Conservation (phyloP, 2,797 vertebrate genomes). For the Liasis olivaceus region DNA sequence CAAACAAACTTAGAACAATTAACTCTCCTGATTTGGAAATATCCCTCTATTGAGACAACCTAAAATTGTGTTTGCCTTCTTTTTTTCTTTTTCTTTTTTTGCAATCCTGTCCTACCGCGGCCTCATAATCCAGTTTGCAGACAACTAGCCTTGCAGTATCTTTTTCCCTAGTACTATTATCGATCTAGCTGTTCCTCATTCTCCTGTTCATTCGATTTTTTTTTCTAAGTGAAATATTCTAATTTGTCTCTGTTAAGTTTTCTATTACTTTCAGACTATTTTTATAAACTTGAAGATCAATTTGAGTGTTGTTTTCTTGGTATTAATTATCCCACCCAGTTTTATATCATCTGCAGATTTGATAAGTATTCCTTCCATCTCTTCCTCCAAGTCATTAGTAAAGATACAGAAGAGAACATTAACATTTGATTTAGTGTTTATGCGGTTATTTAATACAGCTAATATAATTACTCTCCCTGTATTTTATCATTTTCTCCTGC, state of each 20-base stretch:
- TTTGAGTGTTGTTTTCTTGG: background rate
- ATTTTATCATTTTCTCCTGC: background rate
- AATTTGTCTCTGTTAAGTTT: background rate
- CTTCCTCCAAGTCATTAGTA: background rate
- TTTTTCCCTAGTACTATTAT: background rate
- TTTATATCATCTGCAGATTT: background rate
- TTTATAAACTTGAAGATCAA: background rate
- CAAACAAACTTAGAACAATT: background rate
- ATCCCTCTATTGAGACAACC: background rate
- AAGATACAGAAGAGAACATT: background rate
- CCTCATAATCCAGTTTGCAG: background rate
- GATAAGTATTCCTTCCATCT: background rate
- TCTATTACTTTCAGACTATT: background rate
- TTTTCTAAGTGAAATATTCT: background rate
- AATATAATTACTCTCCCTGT: background rate
- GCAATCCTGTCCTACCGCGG: background rate
- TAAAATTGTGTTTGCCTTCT: background rate
- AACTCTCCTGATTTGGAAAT: background rate
- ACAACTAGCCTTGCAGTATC: background rate
- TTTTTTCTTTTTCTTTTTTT: background rate
- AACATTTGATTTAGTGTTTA: background rate
- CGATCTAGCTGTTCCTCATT: background rate
- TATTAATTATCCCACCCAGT: background rate
- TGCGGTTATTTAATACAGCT: background rate
- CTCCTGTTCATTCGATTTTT: background rate